These are phyloP conservation scores for Poeciliopsis paucimaculata DNA, from an alignment of 2,797 vertebrate genomes.

Conservation along the genomic window DNA sequence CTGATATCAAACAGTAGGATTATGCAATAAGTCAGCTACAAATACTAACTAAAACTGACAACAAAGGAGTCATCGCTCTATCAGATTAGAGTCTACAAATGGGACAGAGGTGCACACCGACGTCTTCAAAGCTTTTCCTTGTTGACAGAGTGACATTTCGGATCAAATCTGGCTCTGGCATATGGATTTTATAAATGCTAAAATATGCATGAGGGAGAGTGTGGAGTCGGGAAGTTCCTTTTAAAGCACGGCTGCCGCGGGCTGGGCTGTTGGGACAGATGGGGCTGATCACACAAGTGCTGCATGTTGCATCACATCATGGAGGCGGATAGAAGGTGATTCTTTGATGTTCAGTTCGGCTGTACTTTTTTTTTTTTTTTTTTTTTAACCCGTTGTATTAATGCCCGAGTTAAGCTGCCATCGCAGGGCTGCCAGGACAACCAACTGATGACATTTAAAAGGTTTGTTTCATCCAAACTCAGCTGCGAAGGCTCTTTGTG, in stretches of 20 bases:
- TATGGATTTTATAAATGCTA: constrained; percentile 2
- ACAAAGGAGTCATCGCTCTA: background rate
- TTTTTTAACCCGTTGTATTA: constrained; percentile 13
- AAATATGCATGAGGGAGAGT: constrained; percentile 21
- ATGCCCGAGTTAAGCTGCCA: constrained; percentile 40
- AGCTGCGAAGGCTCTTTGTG: constrained; percentile 1
- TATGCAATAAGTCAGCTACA: background rate
- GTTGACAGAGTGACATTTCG: constrained; percentile 4
- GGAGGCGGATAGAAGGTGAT: constrained; percentile 59
- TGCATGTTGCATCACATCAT: constrained; percentile 25
- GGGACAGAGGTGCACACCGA: background rate
- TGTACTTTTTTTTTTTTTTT: constrained; percentile 13
- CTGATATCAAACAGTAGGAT: background rate
- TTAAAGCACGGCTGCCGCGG: constrained; percentile 6
- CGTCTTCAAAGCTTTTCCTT: background rate
- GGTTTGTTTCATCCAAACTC: constrained; percentile 28
- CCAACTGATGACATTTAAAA: constrained; percentile 14
- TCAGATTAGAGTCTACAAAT: background rate
- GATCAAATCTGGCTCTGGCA: constrained; percentile 13
- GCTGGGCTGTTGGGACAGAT: constrained; percentile 32
- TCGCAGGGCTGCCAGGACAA: constrained; percentile 18
- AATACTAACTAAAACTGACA: background rate
- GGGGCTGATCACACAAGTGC: constrained; percentile 48
- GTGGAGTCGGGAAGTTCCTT: background rate
- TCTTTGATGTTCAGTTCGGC: constrained; percentile 60